Evolutionary conservation across 2,113 vertebrate species (phyloP).

Genomic region (Mugil cephalus): DNA sequence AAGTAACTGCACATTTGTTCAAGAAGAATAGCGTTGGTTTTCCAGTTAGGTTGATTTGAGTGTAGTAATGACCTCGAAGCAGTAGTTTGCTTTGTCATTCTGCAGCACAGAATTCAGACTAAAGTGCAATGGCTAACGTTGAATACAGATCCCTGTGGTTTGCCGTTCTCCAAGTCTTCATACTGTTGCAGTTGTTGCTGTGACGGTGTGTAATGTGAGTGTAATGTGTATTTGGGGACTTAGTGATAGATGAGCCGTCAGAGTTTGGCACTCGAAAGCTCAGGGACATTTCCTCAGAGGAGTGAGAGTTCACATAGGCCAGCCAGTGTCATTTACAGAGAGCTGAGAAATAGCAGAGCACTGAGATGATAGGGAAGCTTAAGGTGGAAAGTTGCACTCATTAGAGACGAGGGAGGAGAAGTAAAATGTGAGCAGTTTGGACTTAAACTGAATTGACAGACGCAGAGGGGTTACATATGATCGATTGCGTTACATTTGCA

Average conservation of each 20-base stretch:
- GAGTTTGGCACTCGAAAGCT: conserved; percentile 70
- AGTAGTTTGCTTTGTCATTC: conserved; percentile 41
- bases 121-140: conserved; percentile 22
- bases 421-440: conserved; percentile 35
- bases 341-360: conserved; percentile 81
- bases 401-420: conserved; percentile 41
- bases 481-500: background rate
- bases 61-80: background rate
- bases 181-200: conserved; percentile 52
- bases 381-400: conserved; percentile 66
- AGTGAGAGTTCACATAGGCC: conserved; percentile 81
- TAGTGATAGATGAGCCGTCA: conserved; percentile 76
- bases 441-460: conserved; percentile 32
- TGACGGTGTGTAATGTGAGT: conserved; percentile 71
- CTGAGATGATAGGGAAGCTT: conserved; percentile 68
- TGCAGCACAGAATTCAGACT: conserved; percentile 24
- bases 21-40: background rate
- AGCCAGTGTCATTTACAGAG: conserved; percentile 81
- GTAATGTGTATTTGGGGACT: conserved; percentile 74
- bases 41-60: conserved; percentile 1
- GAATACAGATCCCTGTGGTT: conserved; percentile 27
- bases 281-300: conserved; percentile 78
- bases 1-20: conserved; percentile 27
- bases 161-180: conserved; percentile 35
- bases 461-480: background rate